Conservation (phyloP, 2,888 invertebrate species). For the Sthenelais limicola region DNA sequence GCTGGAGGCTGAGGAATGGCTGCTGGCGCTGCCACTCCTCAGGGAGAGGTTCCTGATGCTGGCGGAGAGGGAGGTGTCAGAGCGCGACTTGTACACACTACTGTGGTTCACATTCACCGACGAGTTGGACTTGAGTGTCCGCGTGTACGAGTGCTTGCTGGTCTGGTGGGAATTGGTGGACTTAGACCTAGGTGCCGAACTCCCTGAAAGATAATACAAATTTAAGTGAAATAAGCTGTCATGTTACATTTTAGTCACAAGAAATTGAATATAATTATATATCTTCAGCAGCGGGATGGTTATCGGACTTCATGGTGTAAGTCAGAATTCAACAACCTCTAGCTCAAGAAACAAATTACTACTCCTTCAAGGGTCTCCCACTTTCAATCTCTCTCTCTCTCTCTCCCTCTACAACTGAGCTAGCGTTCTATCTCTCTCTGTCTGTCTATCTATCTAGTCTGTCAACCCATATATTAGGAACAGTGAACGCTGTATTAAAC, state of each 20-base stretch:
- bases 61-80: conserved; percentile 54
- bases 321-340: too few relatives aligned
- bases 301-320: too few relatives aligned
- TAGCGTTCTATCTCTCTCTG: too few relatives aligned
- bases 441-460: too few relatives aligned
- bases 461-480: too few relatives aligned
- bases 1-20: neutral
- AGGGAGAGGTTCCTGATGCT: conserved; percentile 53
- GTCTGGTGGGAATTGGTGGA: conserved; percentile 37
- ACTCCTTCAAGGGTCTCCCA: too few relatives aligned
- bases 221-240: too few relatives aligned
- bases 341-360: too few relatives aligned
- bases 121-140: conserved; percentile 24
- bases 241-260: neutral
- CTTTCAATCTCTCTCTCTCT: too few relatives aligned
- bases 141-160: conserved; percentile 17
- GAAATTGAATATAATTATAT: neutral
- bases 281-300: neutral
- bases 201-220: neutral
- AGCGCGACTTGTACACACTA: conserved; percentile 58
- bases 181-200: conserved; percentile 25
- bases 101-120: conserved; percentile 2
- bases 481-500: too few relatives aligned
- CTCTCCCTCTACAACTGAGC: too few relatives aligned
- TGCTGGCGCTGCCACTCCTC: conserved; percentile 13